These are phyloP conservation scores for Rhodinocichla rosea DNA, from an alignment of 2,113 vertebrate genomes.

Conservation along the genomic window DNA sequence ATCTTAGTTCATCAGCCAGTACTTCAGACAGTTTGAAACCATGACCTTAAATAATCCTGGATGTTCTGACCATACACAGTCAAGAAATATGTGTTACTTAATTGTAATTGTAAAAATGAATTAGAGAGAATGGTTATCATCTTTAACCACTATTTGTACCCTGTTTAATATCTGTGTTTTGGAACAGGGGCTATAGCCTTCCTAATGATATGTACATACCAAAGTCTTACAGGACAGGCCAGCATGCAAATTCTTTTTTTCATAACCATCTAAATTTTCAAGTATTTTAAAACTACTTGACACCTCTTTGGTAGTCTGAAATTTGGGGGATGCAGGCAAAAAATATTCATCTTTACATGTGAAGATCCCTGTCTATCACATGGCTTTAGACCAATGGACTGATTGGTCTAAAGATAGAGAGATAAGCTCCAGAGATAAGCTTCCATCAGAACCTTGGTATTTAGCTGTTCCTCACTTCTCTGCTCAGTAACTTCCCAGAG, in stretches of 20 bases:
- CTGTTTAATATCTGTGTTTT: neutral
- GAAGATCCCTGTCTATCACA: neutral
- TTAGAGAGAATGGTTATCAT: neutral
- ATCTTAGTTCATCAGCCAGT: neutral
- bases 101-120: neutral
- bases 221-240: neutral
- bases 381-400: neutral
- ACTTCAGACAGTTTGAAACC: neutral
- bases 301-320: neutral
- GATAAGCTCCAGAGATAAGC: neutral
- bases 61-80: neutral
- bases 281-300: neutral
- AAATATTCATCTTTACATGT: neutral
- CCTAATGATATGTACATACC: neutral
- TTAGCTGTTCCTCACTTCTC: neutral
- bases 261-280: neutral
- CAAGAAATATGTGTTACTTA: neutral
- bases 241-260: neutral
- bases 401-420: too few species aligned
- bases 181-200: neutral
- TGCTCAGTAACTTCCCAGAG: neutral
- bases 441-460: neutral
- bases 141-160: neutral
- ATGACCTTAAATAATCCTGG: conserved; percentile 15
- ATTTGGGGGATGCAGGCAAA: neutral